Percentiles rank a stretch among this genome's conserved stretches.
These are phyloP conservation scores for Natrix natrix DNA, from an alignment of 2,797 vertebrate species.

Conservation along the genomic window DNA sequence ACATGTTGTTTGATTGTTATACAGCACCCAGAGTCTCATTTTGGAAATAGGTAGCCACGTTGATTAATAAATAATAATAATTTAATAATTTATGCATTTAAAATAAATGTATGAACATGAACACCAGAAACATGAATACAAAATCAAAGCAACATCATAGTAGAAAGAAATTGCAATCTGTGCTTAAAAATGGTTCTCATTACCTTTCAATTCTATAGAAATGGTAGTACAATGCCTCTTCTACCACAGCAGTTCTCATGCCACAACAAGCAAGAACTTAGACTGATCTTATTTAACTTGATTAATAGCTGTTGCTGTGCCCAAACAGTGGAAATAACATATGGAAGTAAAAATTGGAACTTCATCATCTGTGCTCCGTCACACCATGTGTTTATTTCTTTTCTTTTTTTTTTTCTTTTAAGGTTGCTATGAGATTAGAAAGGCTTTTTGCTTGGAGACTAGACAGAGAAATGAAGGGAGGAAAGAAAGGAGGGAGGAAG, in stretches of 20 bases:
- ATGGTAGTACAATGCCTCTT: neutral
- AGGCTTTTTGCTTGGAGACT: neutral
- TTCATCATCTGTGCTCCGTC: neutral
- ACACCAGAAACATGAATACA: neutral
- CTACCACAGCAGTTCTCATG: neutral
- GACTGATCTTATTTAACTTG: neutral
- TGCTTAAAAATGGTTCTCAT: neutral
- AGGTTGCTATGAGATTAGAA: neutral
- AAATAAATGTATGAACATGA: neutral
- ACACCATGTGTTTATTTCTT: neutral
- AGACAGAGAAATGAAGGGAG: neutral
- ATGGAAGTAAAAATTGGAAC: neutral
- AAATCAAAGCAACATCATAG: neutral
- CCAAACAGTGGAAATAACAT: neutral
- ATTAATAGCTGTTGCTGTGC: neutral
- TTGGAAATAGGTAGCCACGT: neutral
- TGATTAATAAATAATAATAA: neutral
- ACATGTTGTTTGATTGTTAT: neutral
- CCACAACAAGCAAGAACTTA: neutral
- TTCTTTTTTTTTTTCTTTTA: neutral
- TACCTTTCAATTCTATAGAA: neutral
- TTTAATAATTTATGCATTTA: neutral
- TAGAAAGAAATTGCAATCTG: neutral
- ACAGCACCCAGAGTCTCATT: neutral
- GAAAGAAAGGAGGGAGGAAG: neutral